phyloP scores from a whole-genome alignment of 2,797 vertebrate species.

The Lepidocolaptes lacrymiger region DNA sequence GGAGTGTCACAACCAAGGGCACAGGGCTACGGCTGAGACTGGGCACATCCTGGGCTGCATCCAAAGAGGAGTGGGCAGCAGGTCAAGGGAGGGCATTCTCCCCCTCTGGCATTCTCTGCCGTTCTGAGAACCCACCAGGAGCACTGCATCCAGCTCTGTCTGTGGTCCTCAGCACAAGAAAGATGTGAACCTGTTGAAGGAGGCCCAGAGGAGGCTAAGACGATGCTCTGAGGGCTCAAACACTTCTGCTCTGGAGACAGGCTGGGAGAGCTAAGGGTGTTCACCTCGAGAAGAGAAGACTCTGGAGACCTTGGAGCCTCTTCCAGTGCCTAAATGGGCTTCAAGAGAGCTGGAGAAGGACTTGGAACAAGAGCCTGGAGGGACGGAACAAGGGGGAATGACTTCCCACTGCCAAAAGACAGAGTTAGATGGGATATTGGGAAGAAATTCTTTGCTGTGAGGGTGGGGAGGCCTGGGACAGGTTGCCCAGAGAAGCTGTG shows the following conservation, averaged over 20 bases:
- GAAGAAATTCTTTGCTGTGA: background rate
- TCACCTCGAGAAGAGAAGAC: background rate
- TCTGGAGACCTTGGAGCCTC: background rate
- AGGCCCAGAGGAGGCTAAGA: background rate
- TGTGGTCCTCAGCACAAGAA: background rate
- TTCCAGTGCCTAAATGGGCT: rapidly evolving
- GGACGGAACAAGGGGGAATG: background rate
- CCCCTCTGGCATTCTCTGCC: background rate
- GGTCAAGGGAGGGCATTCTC: background rate
- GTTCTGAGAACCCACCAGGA: background rate
- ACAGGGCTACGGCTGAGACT: rapidly evolving
- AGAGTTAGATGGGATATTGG: background rate
- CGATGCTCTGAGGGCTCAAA: rapidly evolving
- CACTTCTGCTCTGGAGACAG: background rate
- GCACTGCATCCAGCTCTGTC: background rate
- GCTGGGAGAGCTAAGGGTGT: background rate
- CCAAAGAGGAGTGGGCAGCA: background rate
- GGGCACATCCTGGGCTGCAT: background rate
- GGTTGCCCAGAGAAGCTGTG: background rate
- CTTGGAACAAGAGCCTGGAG: background rate
- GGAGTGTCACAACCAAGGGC: background rate
- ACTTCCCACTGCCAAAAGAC: background rate
- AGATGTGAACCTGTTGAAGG: background rate
- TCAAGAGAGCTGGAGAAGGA: background rate
- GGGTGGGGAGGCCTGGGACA: background rate